Base-by-base conservation (phyloP, 2,797 vertebrate genomes). In the Microctenopoma steveboyesi region DNA sequence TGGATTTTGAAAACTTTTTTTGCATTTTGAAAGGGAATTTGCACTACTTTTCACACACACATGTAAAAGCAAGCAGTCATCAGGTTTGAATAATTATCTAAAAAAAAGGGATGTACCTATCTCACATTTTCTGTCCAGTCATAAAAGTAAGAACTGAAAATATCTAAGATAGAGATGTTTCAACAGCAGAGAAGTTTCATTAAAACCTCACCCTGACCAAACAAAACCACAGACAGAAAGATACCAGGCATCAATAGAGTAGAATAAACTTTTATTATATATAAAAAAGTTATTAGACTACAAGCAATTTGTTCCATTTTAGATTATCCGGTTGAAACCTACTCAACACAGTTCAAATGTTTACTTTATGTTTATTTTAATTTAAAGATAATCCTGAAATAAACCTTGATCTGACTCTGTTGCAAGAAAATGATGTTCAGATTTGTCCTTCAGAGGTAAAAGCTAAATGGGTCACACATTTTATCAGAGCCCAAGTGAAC, bases 161-260 rank as follows among this genome's bases (percentile, higher is more conserved):
- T 15, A 14, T 12, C 12, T 14, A 13, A 27, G 3, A 43, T 11
- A 10, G 11, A 59, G 15, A 40, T 27, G n/a, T 37, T 22, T 18
- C 25, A 53, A 54, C 3, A 28, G 12, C 40, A 48, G 16, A 35
- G 33, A 75, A 16, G 3, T 52, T 2, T 61, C 55, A 75, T 3
- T 50, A 22, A 43, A 43, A 53, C 25, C 30, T 59, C 14, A 14
- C 0, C 22, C 47, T 1, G 33, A 72, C 62, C 72, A 83, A 49
- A 79, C 14, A 72, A 60, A 40, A 78, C 37, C 18, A 62, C 70
- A 61, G 3, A 64, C 37, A 35, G 33, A 73, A 10, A 27, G 9
- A 65, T 22, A 33, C 14, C 12, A 47, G n/a, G 4, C 47, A 52
- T 54, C 15, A 46, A 30, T 30, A 30, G 28, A 30, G 5, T 30